Base-by-base conservation (phyloP, 2,113 vertebrate genomes). In the Ornithorhynchus anatinus region DNA sequence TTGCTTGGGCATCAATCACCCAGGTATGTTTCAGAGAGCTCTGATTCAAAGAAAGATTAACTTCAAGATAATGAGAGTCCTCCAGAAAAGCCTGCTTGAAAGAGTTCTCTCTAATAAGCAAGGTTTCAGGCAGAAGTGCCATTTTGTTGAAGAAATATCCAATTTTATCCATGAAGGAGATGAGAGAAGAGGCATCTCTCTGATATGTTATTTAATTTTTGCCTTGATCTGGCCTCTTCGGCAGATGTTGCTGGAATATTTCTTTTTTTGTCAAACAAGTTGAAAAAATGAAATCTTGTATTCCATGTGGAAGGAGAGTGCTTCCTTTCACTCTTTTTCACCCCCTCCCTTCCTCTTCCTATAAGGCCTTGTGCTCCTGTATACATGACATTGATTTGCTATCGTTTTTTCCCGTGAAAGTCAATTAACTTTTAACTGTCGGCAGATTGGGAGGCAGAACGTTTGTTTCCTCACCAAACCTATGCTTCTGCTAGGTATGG, bases 281-380 rank as follows among this genome's bases (percentile, higher is more conserved):
- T 31, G 19, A 9, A 51, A 51, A 51, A 51, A 31, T 31, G 27
- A 51, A 6, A 9, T 17, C 4, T 15, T 23, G 29, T 10, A 7
- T 7, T 29, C 29, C 29, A n/a, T 29, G 19, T 48, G 23, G 7
- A 20, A 19, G 48, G 20, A 17, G 19, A 10, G 29, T 52, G 14
- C 33, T 16, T 9, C 8, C 29, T 17, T 8, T 9, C 22, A 22
- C 7, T 22, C 20, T 52, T n/a, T 13, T 32, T 13, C 12, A 6
- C 2, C 9, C 6, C 36, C 72, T 23, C 51, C 6, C 8, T 16
- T 29, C 47, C 31, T 3, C 6, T 16, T 31, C 47, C 27, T 0
- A 2, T n/a, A n/a, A n/a, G n/a, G 9, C 3, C 1, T 2, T 3
- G 61, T 14, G 39, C 6, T 59, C 15, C 1, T 15, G 5, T 20